Percentiles rank a stretch among this genome's conserved stretches.
These are phyloP conservation scores for Papilio gigon DNA, from an alignment of 2,888 invertebrate species.

Conservation along the genomic window DNA sequence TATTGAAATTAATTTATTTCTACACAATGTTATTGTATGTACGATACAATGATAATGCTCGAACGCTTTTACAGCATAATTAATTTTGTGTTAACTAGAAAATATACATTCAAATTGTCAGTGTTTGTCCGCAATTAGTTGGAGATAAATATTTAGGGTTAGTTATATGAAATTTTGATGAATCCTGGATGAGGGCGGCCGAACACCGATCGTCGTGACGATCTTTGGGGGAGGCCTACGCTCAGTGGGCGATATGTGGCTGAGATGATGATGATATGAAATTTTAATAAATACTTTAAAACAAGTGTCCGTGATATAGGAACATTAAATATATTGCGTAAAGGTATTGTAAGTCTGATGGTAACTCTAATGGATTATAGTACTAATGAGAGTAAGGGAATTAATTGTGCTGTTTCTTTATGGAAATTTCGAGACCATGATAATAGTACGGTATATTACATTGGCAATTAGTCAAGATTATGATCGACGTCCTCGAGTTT, in stretches of 20 bases:
- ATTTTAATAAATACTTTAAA: no score
- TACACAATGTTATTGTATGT: not conserved
- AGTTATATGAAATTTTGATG: no score
- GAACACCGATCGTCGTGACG: no score
- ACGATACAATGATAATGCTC: not conserved
- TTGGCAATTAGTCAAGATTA: conserved; percentile 24
- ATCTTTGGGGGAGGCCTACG: no score
- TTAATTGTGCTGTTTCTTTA: not conserved
- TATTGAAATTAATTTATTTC: not conserved
- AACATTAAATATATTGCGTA: no score
- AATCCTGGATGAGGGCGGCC: no score
- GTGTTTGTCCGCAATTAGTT: not conserved
- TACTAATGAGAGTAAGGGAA: no score
- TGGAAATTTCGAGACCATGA: conserved; percentile 7
- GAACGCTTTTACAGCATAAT: not conserved
- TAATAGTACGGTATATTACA: not conserved
- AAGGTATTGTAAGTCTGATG: no score
- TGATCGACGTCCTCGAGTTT: conserved; percentile 27
- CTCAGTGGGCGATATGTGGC: no score
- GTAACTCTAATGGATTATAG: no score
- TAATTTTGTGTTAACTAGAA: not conserved
- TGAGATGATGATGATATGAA: no score
- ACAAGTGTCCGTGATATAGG: no score
- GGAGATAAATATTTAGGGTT: not conserved
- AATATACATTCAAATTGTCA: not conserved